Conservation (phyloP, 2,113 vertebrate genomes). For the Pseudopodoces humilis region DNA sequence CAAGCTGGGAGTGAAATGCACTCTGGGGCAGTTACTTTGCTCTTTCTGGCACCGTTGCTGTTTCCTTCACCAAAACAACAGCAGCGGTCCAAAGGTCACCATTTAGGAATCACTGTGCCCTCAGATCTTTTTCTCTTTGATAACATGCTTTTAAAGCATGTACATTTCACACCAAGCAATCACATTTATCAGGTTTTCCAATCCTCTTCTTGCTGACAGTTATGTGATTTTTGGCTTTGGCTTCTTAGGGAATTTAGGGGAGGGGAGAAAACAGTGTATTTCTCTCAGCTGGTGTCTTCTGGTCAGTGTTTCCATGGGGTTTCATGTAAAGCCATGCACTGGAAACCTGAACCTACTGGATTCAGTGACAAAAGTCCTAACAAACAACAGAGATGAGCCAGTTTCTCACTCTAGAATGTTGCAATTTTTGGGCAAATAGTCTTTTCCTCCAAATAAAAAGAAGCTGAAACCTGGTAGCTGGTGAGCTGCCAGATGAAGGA, state of each 20-base stretch:
- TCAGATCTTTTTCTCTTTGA: not conserved
- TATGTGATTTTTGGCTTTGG: not conserved
- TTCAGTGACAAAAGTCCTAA: not conserved
- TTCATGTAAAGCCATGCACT: not conserved
- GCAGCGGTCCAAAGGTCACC: not conserved
- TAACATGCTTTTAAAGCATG: not conserved
- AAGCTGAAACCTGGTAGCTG: slow-evolving; percentile 11
- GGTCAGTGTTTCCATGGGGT: not conserved
- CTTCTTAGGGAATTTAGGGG: not conserved
- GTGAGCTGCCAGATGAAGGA: not conserved
- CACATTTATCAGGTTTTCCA: not conserved
- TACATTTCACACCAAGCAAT: not conserved
- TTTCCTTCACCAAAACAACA: not conserved
- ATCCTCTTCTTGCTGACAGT: not conserved
- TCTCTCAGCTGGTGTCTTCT: not conserved
- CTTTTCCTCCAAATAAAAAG: not conserved
- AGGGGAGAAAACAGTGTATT: not conserved
- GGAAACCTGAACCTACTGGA: not conserved
- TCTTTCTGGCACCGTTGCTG: not conserved
- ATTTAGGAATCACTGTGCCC: not conserved
- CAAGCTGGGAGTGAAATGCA: not conserved
- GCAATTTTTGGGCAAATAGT: not conserved
- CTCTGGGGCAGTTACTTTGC: not conserved
- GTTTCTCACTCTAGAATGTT: not conserved
- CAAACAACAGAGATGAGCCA: not conserved